A percentile compares a stretch with the other conserved stretches of the same genome.
These are phyloP conservation scores for Drosophila fulvimacula DNA, from an alignment of 2,888 invertebrate species.

Conservation along the genomic window DNA sequence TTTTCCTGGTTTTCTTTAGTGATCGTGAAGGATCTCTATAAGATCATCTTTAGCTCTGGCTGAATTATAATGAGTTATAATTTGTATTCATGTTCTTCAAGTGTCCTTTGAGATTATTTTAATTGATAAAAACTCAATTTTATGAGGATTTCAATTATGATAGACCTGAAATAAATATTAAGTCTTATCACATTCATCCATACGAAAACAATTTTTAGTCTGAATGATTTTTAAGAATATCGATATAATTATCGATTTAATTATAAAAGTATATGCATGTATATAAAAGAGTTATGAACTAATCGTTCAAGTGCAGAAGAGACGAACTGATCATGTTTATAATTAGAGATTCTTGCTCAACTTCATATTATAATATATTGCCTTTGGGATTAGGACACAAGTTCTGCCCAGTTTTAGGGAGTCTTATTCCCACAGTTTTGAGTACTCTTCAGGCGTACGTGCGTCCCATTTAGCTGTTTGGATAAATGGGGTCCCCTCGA, in stretches of 20 bases:
- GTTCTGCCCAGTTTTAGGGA: neutral
- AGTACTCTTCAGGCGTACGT: slow-evolving; percentile 38
- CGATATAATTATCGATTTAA: neutral
- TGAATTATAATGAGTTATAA: too few relatives aligned
- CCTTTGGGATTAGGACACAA: neutral
- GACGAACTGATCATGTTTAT: neutral
- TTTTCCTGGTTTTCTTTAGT: neutral
- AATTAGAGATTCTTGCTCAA: too few relatives aligned
- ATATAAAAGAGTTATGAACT: neutral
- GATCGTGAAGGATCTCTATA: neutral
- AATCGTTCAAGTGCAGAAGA: neutral
- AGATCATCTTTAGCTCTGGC: too few relatives aligned
- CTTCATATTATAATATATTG: neutral
- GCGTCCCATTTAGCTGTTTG: slow-evolving; percentile 40
- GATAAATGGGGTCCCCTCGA: slow-evolving; percentile 33
- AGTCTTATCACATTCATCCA: neutral
- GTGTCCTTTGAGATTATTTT: too few relatives aligned
- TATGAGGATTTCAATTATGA: neutral
- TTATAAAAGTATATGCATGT: too few relatives aligned
- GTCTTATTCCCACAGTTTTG: slow-evolving; percentile 41
- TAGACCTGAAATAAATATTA: too few relatives aligned
- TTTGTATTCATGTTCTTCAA: neutral
- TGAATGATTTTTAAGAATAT: neutral
- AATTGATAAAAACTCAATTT: neutral
- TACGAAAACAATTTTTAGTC: neutral